These are phyloP conservation scores for Zygothrica quintamaculata DNA, from an alignment of 2,888 invertebrate species.

Conservation along the genomic window DNA sequence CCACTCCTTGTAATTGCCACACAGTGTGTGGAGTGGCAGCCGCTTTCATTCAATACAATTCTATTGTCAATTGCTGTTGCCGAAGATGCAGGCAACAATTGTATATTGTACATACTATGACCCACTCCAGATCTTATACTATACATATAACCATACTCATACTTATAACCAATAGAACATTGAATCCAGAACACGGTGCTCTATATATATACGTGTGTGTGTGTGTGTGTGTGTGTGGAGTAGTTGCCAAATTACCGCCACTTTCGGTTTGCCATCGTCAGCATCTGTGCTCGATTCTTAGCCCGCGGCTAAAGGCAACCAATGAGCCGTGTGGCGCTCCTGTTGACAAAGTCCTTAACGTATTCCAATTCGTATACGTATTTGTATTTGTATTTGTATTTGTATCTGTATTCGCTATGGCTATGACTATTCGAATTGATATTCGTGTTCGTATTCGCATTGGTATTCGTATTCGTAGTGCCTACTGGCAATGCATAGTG, in stretches of 20 bases:
- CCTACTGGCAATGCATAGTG: conserved; percentile 47
- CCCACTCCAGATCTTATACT: conserved; percentile 5
- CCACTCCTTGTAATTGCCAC: conserved; percentile 75
- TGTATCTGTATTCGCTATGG: too few species aligned
- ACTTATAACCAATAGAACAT: conserved; percentile 5
- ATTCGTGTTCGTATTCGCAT: conserved; percentile 13
- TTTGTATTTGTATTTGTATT: conserved; percentile 12
- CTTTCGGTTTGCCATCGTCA: conserved; percentile 75
- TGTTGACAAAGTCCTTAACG: conserved; percentile 69
- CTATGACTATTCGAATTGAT: conserved; percentile 4
- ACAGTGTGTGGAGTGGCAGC: conserved; percentile 38
- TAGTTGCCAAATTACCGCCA: conserved; percentile 79
- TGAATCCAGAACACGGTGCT: neutral
- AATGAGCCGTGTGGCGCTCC: conserved; percentile 72
- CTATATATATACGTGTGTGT: too few species aligned
- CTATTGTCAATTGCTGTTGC: conserved; percentile 55
- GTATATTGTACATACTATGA: too few species aligned
- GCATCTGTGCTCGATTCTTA: conserved; percentile 78
- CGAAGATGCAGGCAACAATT: conserved; percentile 45
- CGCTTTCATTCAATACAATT: conserved; percentile 58
- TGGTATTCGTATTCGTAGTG: conserved; percentile 26
- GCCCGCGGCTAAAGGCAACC: conserved; percentile 74
- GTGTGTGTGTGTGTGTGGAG: conserved; percentile 40
- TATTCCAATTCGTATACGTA: conserved; percentile 34
- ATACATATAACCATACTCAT: neutral